Conservation (phyloP, 2,888 invertebrate species). For the Pseudococcus jackbeardsleyi region DNA sequence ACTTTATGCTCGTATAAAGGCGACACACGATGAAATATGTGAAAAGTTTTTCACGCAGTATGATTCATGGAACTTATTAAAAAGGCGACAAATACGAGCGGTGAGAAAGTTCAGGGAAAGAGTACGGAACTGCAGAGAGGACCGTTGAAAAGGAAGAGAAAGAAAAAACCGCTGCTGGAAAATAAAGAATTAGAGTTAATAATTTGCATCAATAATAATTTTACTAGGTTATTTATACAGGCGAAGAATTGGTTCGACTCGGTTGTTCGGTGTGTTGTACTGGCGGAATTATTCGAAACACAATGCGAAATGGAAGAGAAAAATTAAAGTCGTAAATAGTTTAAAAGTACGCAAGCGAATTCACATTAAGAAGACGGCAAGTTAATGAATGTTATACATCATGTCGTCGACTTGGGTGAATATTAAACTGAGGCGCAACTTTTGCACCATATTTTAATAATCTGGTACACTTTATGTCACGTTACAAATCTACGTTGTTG, state of each 20-base stretch:
- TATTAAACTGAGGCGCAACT: conserved; percentile 50
- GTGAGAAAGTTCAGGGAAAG: background rate
- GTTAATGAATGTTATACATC: conserved; percentile 55
- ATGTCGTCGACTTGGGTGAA: conserved; percentile 46
- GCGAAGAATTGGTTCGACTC: conserved; percentile 29
- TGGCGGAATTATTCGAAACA: conserved; percentile 18
- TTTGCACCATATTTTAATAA: conserved; percentile 54
- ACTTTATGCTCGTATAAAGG: conserved; percentile 20
- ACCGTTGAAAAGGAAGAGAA: background rate
- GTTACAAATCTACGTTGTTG: conserved; percentile 45
- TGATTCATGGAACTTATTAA: conserved; percentile 39
- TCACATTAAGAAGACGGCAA: conserved; percentile 52
- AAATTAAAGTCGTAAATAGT: conserved; percentile 56
- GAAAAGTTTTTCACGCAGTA: background rate
- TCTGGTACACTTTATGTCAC: conserved; percentile 47
- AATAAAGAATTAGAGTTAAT: conserved; percentile 42
- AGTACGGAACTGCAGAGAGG: background rate
- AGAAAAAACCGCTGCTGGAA: background rate
- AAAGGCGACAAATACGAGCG: conserved; percentile 33
- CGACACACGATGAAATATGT: background rate
- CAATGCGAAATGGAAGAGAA: conserved; percentile 47
- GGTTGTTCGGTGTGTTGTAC: background rate
- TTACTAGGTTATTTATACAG: conserved; percentile 19
- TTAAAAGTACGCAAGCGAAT: conserved; percentile 53
- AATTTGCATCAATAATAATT: conserved; percentile 56